Evolutionary conservation across 2,888 invertebrate species (phyloP).

Genomic region (Spatulosminthurus flaviceps): DNA sequence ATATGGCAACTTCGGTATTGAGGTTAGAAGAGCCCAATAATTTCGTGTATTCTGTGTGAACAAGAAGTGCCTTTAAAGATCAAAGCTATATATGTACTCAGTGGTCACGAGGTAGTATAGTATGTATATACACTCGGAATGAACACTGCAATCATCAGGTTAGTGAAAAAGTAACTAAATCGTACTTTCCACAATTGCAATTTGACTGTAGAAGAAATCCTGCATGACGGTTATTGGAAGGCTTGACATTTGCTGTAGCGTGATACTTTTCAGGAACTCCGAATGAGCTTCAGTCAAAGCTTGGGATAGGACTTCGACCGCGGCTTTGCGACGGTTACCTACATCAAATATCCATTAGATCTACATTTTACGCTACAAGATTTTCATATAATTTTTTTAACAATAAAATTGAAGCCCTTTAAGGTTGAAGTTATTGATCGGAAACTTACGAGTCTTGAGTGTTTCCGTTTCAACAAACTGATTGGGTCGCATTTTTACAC

Average conservation of each 20-base stretch:
- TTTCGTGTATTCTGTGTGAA: slow-evolving; percentile 23
- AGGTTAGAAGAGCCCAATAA: background rate
- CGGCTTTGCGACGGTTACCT: slow-evolving; percentile 10
- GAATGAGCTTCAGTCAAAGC: slow-evolving; percentile 14
- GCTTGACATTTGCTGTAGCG: slow-evolving; percentile 21
- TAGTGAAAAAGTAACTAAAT: background rate
- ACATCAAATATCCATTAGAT: background rate
- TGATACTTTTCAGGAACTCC: slow-evolving; percentile 26
- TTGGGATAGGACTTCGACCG: background rate
- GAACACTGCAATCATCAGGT: no score
- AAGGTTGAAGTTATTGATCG: background rate
- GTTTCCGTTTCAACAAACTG: slow-evolving; percentile 23
- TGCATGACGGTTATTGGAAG: slow-evolving; percentile 41
- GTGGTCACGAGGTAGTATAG: no score
- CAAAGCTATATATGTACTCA: no score
- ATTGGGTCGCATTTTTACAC: slow-evolving; percentile 28
- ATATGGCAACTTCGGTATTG: slow-evolving; percentile 27
- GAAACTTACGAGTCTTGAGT: slow-evolving; percentile 16
- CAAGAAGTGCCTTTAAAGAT: no score
- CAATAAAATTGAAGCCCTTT: no score
- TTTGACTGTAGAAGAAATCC: slow-evolving; percentile 28
- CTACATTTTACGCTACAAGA: no score
- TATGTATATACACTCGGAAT: no score
- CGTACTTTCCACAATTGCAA: slow-evolving; percentile 21
- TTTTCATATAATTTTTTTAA: background rate